phyloP scores from a whole-genome alignment of 2,888 invertebrate species.

The Drosophila siamana region DNA sequence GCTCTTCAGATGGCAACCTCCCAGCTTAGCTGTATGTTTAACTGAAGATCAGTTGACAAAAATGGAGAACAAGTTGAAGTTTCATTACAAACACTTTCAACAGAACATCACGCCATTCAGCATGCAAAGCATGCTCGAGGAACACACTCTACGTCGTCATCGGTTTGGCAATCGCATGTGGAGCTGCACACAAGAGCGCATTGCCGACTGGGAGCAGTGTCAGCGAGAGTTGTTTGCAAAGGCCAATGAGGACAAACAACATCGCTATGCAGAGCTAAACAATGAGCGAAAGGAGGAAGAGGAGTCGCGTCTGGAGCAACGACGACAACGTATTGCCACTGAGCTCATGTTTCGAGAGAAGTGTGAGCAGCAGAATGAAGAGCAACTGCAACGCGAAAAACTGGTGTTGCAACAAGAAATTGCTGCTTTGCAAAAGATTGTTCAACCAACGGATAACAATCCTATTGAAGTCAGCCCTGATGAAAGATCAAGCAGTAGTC shows the following conservation, averaged over 20 bases:
- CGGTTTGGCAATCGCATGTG: constrained; percentile 87
- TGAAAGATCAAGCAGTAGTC: constrained; percentile 50
- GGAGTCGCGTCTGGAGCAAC: constrained; percentile 78
- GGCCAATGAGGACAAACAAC: constrained; percentile 70
- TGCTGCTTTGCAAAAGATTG: constrained; percentile 20
- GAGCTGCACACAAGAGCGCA: constrained; percentile 80
- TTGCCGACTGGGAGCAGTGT: constrained; percentile 79
- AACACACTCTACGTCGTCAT: constrained; percentile 86
- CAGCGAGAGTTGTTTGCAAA: constrained; percentile 62
- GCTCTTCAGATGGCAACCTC: constrained; percentile 79
- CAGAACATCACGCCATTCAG: constrained; percentile 86
- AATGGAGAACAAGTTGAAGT: constrained; percentile 67
- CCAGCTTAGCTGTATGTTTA: constrained; percentile 82
- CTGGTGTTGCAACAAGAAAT: constrained; percentile 19
- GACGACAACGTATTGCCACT: constrained; percentile 71
- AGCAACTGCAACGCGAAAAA: constrained; percentile 71
- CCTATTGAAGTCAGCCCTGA: constrained; percentile 42
- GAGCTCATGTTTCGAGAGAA: constrained; percentile 75
- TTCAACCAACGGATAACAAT: not conserved
- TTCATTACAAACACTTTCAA: constrained; percentile 67
- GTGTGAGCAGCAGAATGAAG: constrained; percentile 73
- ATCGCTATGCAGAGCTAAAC: constrained; percentile 73
- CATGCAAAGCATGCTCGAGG: constrained; percentile 86
- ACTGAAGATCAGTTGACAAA: constrained; percentile 79
- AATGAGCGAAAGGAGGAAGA: constrained; percentile 73